Evolutionary conservation across 2,888 invertebrate genomes (phyloP).

Genomic region (Caenorhabditis sp.): DNA sequence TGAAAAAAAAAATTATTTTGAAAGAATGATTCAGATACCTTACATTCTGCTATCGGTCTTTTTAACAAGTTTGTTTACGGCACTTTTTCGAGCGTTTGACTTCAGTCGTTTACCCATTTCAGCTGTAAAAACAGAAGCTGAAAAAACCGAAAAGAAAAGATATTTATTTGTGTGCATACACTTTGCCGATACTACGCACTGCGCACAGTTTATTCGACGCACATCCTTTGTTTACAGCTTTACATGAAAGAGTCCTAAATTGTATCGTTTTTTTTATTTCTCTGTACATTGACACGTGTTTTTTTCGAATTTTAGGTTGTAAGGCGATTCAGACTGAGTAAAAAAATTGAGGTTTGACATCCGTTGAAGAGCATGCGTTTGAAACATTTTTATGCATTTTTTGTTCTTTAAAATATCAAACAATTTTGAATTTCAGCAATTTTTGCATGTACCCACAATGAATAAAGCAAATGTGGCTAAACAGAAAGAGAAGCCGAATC

Average conservation of each 20-base stretch:
- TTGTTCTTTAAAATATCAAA: background rate
- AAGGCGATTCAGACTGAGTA: too few species aligned
- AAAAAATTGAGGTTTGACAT: too few species aligned
- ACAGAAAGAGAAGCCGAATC: slow-evolving; percentile 27
- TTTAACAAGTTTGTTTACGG: slow-evolving; percentile 64
- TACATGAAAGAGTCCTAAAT: background rate
- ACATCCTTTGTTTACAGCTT: background rate
- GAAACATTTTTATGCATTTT: too few species aligned
- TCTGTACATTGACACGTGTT: slow-evolving; percentile 5
- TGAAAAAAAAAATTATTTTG: slow-evolving; percentile 40
- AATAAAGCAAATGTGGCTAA: slow-evolving; percentile 12
- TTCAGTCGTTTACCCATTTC: slow-evolving; percentile 57
- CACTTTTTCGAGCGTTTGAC: slow-evolving; percentile 45
- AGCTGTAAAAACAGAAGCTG: background rate
- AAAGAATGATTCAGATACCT: slow-evolving; percentile 16
- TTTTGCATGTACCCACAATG: slow-evolving; percentile 14
- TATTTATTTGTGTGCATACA: background rate
- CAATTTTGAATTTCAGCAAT: background rate
- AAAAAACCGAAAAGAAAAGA: slow-evolving; percentile 1
- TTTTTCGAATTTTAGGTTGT: background rate
- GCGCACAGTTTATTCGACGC: slow-evolving; percentile 10
- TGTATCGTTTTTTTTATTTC: background rate
- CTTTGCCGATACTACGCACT: background rate
- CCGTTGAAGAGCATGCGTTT: too few species aligned
- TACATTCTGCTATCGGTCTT: slow-evolving; percentile 69